These are phyloP conservation scores for Portunus trituberculatus DNA, from an alignment of 1,140 invertebrate species.

Conservation along the genomic window DNA sequence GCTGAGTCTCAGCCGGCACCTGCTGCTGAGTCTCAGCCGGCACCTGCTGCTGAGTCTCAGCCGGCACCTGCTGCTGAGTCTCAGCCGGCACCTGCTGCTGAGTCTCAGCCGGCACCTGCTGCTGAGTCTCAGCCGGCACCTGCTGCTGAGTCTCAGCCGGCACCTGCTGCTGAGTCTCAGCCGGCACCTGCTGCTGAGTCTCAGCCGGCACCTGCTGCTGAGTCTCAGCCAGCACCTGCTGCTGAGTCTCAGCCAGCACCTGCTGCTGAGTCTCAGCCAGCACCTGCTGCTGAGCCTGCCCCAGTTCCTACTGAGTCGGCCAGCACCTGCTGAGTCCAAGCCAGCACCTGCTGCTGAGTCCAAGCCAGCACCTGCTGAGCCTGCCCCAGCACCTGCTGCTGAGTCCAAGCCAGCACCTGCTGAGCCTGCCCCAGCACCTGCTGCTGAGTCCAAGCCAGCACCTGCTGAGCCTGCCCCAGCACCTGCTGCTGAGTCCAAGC, in stretches of 20 bases:
- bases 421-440: slow-evolving; percentile 32
- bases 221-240: slow-evolving; percentile 37
- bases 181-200: slow-evolving; percentile 45
- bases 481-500: neutral
- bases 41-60: neutral
- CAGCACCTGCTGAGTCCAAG: slow-evolving; percentile 25
- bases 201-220: neutral
- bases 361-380: slow-evolving; percentile 43
- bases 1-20: slow-evolving; percentile 36
- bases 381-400: slow-evolving; percentile 34
- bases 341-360: slow-evolving; percentile 41
- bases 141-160: neutral
- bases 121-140: slow-evolving; percentile 2
- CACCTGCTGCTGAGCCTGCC: slow-evolving; percentile 29
- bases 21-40: neutral
- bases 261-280: neutral
- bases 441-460: slow-evolving; percentile 17
- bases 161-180: slow-evolving; percentile 37
- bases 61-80: slow-evolving; percentile 16
- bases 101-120: neutral
- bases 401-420: slow-evolving; percentile 28
- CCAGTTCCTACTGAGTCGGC: slow-evolving; percentile 8
- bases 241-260: slow-evolving; percentile 47
- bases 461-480: slow-evolving; percentile 35
- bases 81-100: slow-evolving; percentile 30